A percentile compares a stretch with the other conserved stretches of the same genome.
phyloP scores from a whole-genome alignment of 2,797 vertebrate genomes.

The Gymnoscopelus microlampas region DNA sequence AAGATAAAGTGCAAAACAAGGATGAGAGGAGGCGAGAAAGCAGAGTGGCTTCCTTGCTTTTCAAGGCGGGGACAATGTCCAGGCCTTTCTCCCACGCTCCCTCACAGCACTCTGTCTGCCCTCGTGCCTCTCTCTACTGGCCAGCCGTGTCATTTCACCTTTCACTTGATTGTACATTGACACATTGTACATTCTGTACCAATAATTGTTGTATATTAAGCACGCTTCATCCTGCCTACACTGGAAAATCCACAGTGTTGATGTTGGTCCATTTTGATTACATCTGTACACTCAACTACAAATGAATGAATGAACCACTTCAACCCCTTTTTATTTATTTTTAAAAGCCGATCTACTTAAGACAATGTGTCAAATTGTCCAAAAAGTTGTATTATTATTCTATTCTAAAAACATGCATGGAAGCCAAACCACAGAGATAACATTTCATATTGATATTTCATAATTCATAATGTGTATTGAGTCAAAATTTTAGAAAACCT shows the following conservation, averaged over 20 bases:
- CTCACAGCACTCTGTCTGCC: slow-evolving; percentile 61
- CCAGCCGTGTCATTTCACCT: slow-evolving; percentile 51
- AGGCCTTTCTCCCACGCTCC: slow-evolving; percentile 78
- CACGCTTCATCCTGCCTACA: neutral
- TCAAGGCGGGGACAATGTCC: slow-evolving; percentile 80
- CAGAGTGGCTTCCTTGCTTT: slow-evolving; percentile 81
- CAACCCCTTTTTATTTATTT: too few species aligned
- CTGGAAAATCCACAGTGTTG: neutral
- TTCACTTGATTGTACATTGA: slow-evolving; percentile 39
- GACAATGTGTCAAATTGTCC: too few species aligned
- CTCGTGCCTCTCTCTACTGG: slow-evolving; percentile 55
- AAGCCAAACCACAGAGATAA: too few species aligned
- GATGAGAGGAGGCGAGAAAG: slow-evolving; percentile 78
- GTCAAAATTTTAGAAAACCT: too few species aligned
- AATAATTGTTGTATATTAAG: slow-evolving; percentile 21
- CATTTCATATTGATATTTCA: too few species aligned
- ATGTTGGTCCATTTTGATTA: too few species aligned
- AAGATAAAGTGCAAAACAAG: slow-evolving; percentile 80
- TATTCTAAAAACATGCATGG: too few species aligned
- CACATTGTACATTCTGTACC: slow-evolving; percentile 21
- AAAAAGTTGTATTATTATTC: too few species aligned
- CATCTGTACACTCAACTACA: too few species aligned
- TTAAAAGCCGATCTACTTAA: too few species aligned
- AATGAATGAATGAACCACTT: too few species aligned
- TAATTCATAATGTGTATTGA: too few species aligned